Percentiles rank a stretch among this genome's conserved stretches.
These are phyloP conservation scores for Anarhynchus alexandrinus DNA, from an alignment of 2,113 vertebrate genomes.

Conservation along the genomic window DNA sequence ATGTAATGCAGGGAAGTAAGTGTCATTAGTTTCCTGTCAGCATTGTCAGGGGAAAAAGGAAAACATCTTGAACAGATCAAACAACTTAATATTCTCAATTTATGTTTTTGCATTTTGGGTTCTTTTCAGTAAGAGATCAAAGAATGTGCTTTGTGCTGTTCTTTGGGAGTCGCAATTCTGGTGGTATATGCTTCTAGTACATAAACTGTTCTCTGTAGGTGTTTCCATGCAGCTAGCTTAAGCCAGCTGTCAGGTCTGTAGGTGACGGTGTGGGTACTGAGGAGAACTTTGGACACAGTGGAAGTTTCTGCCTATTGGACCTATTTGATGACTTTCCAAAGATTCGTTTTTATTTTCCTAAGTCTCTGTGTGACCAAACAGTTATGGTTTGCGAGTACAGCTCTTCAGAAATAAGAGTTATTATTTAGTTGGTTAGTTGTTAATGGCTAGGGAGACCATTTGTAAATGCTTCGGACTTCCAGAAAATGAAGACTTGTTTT, in stretches of 20 bases:
- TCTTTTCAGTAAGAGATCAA: slow-evolving; percentile 23
- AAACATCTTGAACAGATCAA: background rate
- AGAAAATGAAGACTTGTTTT: background rate
- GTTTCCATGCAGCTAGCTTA: background rate
- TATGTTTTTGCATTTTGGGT: background rate
- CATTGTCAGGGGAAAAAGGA: background rate
- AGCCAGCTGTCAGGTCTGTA: background rate
- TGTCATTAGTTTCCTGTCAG: background rate
- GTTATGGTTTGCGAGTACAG: background rate
- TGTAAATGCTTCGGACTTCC: background rate
- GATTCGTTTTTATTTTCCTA: background rate
- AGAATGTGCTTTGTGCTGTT: background rate
- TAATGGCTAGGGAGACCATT: background rate
- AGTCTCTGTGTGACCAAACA: background rate
- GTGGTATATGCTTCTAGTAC: background rate
- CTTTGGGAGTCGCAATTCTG: background rate
- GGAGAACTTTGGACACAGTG: background rate
- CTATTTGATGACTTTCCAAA: background rate
- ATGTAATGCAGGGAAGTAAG: background rate
- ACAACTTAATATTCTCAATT: slow-evolving; percentile 9
- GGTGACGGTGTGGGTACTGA: background rate
- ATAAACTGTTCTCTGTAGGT: background rate
- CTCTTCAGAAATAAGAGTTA: background rate
- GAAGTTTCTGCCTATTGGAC: background rate
- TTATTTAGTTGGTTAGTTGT: background rate